Evolutionary conservation across 2,888 invertebrate species (phyloP), one percentile per base, ranked within the genome.

Genomic region (Acleris cristana): DNA sequence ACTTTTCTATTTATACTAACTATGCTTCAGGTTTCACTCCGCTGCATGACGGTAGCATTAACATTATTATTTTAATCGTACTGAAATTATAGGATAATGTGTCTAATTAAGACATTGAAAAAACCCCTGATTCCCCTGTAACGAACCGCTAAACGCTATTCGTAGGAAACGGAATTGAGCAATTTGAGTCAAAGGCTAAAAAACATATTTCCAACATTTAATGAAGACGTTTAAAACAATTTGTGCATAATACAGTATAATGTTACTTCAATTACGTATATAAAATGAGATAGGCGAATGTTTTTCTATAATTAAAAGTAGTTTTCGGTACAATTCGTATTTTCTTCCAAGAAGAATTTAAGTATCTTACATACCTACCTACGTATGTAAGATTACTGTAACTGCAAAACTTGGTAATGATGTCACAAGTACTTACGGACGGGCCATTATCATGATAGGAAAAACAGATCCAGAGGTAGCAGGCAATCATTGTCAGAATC

Each of bases 151-250:
- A 48, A 48, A 48, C n/a, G 48, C n/a, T 48, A 48, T 40, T 34
- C 45, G 7, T 45, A 45, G n/a, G n/a, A 45, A 6, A 45, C 4
- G 48, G 48, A 48, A 48, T 18, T n/a, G 48, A 48, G 48, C 18
- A 48, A 48, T 48, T 48, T 48, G 16, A 14, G 40, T 40, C 14
- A 40, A 48, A 48, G 5, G n/a, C 6, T 6, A 14, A 18, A 45
- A 48, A 48, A n/a, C 6, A 48, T 18, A 1, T n/a, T 48, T 48
- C 48, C 5, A 16, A 18, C 18, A n/a, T 5, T 18, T 56, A 56
- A 23, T 7, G 21, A 16, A 56, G 40, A 44, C 56, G 44, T 21
- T 56, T 44, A 44, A 56, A 16, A 44, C 23, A 56, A 56, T 56
- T 56, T 21, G 44, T 23, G 23, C 44, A 14, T 44, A 16, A 56